A percentile compares a stretch with the other conserved stretches of the same genome.
Conservation (phyloP, 2,888 invertebrate genomes). For the Nephrotoma flavescens region DNA sequence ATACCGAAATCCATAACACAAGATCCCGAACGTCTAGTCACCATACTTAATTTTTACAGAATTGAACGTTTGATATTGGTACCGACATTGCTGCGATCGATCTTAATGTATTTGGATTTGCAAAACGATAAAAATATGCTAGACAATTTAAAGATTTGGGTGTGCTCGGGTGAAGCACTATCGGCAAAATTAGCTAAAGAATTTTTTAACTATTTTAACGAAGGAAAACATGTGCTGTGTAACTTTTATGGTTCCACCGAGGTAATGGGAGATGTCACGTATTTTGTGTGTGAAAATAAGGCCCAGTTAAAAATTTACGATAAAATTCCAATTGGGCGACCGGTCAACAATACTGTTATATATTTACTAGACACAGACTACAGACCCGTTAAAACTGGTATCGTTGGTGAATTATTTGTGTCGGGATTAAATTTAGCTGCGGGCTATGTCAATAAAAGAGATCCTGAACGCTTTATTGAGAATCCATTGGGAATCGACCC, state of each 20-base stretch:
- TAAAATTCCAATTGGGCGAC: slow-evolving; percentile 68
- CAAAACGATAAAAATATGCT: slow-evolving; percentile 41
- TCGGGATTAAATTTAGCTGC: slow-evolving; percentile 65
- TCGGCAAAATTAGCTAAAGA: slow-evolving; percentile 52
- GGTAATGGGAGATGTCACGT: slow-evolving; percentile 83
- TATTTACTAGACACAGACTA: slow-evolving; percentile 65
- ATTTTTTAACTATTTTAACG: slow-evolving; percentile 62
- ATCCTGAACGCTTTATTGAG: slow-evolving; percentile 55
- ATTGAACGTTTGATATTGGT: slow-evolving; percentile 71
- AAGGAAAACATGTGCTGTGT: slow-evolving; percentile 48
- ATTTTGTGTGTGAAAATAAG: slow-evolving; percentile 45
- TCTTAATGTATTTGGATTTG: slow-evolving; percentile 57
- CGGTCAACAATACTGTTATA: slow-evolving; percentile 64
- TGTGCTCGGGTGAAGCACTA: slow-evolving; percentile 77
- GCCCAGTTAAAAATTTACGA: slow-evolving; percentile 44
- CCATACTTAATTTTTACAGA: slow-evolving; percentile 53
- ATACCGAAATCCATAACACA: slow-evolving; percentile 57
- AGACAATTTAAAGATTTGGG: slow-evolving; percentile 54
- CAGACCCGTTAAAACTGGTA: slow-evolving; percentile 53
- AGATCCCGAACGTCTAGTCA: slow-evolving; percentile 61
- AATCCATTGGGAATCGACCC: slow-evolving; percentile 57
- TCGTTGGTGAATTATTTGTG: slow-evolving; percentile 69
- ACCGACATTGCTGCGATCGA: slow-evolving; percentile 64
- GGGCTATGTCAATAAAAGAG: slow-evolving; percentile 65
- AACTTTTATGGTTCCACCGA: slow-evolving; percentile 89